Evolutionary conservation across 64 coral and sea anemone genomes (phyloP), one percentile per base, ranked within the genome.

Genomic region (Stichodactyla mertensii): DNA sequence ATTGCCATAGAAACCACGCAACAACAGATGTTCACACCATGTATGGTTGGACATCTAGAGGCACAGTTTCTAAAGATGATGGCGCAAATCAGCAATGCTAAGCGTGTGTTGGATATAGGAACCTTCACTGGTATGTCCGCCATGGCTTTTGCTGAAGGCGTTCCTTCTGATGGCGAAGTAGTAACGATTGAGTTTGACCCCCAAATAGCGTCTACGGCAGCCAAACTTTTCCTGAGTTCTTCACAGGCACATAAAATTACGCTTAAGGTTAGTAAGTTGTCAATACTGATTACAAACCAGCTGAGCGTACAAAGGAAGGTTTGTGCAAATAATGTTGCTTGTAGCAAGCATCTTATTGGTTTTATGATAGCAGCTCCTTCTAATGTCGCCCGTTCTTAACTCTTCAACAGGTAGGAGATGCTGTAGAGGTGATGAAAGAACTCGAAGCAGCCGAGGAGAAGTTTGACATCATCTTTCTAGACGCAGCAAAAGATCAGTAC

Each of bases 21-120:
- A 14, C 52, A 91, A 85, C 52, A 88, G 6, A 55, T 92, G 91
- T 92, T 92, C 28, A 61, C 69, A 6, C 91, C 91, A 28, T 92
- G 91, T n/a, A 84, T 92, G 91, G 91, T 92, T 0, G 91, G 91
- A 22, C 79, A 87, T 51, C 80, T 88, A 7, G 91, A 92, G 67
- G 28, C 86, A 45, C 91, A 92, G 66, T 92, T 92, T 54, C 27
- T 92, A 6, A 92, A 92, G 91, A 92, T 92, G 91, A 82, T 88
- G 81, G 62, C 79, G 3, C 86, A 88, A 79, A 69, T 92, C 22
- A 54, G 70, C 7, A 88, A 88, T 54, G 91, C 87, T 16, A 92
- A 79, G 23, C 53, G 82, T 11, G 86, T 87, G 36, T 55, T 92
- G 26, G 91, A 92, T 36, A 79, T 92, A 15, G 91, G 91, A 54